A percentile compares a stretch with the other conserved stretches of the same genome.
Evolutionary conservation across 1,140 invertebrate genomes (phyloP).

Genomic region (Procambarus virginalis): DNA sequence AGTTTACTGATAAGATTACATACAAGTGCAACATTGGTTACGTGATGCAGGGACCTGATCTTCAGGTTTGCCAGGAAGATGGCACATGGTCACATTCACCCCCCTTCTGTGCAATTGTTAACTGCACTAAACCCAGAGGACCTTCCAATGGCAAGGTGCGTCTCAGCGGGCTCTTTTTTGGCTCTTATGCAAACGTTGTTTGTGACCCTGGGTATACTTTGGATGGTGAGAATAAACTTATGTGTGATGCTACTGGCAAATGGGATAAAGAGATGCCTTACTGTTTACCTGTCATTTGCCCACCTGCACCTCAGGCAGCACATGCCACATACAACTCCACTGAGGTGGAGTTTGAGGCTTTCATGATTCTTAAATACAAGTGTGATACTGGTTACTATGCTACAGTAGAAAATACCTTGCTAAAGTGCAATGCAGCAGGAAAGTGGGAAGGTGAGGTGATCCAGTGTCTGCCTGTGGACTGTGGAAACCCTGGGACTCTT

Average conservation of each 20-base stretch:
- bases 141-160: constrained; percentile 63
- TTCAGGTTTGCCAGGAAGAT: constrained; percentile 75
- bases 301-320: constrained; percentile 48
- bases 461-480: constrained; percentile 73
- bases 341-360: constrained; percentile 63
- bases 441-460: constrained; percentile 64
- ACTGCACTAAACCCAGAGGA: constrained; percentile 65
- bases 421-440: constrained; percentile 54
- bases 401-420: neutral
- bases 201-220: constrained; percentile 63
- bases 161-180: constrained; percentile 59
- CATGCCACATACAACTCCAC: constrained; percentile 68
- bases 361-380: constrained; percentile 57
- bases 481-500: constrained; percentile 72
- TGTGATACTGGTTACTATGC: constrained; percentile 64
- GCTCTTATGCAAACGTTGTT: constrained; percentile 53
- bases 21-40: constrained; percentile 66
- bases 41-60: constrained; percentile 39
- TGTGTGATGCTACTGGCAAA: constrained; percentile 55
- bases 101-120: constrained; percentile 63
- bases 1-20: constrained; percentile 66
- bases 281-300: constrained; percentile 66
- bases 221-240: constrained; percentile 45
- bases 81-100: constrained; percentile 75
- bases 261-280: constrained; percentile 68